Base-by-base conservation (phyloP, 2,888 invertebrate genomes). In the Thera britannica region DNA sequence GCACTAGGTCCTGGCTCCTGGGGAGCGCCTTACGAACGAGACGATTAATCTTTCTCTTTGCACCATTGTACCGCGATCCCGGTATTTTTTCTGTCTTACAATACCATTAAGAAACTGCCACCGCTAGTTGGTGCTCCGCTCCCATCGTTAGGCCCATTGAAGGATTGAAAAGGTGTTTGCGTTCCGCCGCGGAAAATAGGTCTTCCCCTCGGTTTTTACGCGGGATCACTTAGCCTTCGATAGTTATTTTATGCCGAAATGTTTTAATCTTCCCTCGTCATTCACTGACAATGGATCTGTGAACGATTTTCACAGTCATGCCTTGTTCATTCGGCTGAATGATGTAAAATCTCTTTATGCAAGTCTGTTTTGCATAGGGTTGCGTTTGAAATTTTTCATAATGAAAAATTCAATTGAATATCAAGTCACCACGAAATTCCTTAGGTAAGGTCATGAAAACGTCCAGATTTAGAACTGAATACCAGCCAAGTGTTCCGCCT, bases 131-230 rank as follows among this genome's bases (percentile, higher is more conserved):
- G 90, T 88, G 80, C 84, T 83, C 83, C 84, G 79, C 82, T 79
- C 83, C 83, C 88, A 87, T 89, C 89, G 86, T 85, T 83, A 82
- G 82, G 83, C 86, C 92, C 81, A 90, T 93, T 93, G 90, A 92
- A 87, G 88, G 87, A 86, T 90, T 94, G 90, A 94, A 94, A 89
- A 94, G 94, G 93, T 94, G 94, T 94, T 94, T 94, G 87, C 94
- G 93, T 85, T 86, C 83, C 79, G 82, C 84, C 84, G 84, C 85
- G 83, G 87, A 91, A 92, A 93, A 92, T 90, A 90, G 90, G 89
- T 88, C 86, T 72, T 86, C 92, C 93, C 93, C 91, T 90, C 86
- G 82, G 82, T 89, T 89, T 90, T 88, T 85, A 83, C 84, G 83
- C 83, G 83, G 78, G 84, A 92, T 90, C 93, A 93, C 93, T 93